A percentile compares a stretch with the other conserved stretches of the same genome.
These are phyloP conservation scores for Stegophylla sp. DNA, from an alignment of 2,888 invertebrate genomes.

Conservation along the genomic window DNA sequence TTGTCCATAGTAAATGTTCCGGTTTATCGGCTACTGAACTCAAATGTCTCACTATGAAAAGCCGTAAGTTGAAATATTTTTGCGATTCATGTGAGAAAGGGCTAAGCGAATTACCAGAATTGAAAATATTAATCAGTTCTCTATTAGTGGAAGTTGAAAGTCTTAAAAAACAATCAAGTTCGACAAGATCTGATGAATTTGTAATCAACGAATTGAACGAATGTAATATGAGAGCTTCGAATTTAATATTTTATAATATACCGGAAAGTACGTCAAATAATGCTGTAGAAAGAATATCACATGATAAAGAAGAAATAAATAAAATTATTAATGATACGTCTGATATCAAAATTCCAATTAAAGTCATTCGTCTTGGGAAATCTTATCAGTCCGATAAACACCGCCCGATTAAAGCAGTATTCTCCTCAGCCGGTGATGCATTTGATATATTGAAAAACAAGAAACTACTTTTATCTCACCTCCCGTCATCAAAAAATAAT, in stretches of 20 bases:
- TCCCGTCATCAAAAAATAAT: background rate
- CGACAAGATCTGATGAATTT: background rate
- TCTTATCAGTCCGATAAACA: slow-evolving; percentile 5
- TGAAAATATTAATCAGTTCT: slow-evolving; percentile 9
- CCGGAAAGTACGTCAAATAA: background rate
- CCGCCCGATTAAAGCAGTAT: slow-evolving; percentile 8
- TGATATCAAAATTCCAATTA: no score
- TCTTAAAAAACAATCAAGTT: background rate
- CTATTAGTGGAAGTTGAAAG: slow-evolving; percentile 1
- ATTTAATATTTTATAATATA: slow-evolving; percentile 12
- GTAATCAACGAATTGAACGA: slow-evolving; percentile 13
- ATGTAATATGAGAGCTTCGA: background rate
- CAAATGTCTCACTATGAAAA: background rate
- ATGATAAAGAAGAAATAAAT: background rate
- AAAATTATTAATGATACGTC: background rate
- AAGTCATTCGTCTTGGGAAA: background rate
- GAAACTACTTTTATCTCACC: background rate
- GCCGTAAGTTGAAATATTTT: slow-evolving; percentile 22
- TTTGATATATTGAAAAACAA: slow-evolving; percentile 12
- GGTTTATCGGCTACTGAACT: background rate
- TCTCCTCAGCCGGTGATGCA: background rate
- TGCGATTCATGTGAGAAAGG: slow-evolving; percentile 1
- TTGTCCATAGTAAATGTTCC: slow-evolving; percentile 2
- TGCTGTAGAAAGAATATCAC: background rate
- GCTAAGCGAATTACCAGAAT: background rate